Evolutionary conservation across 1,140 invertebrate species (phyloP).

Genomic region (Chionoecetes opilio): DNA sequence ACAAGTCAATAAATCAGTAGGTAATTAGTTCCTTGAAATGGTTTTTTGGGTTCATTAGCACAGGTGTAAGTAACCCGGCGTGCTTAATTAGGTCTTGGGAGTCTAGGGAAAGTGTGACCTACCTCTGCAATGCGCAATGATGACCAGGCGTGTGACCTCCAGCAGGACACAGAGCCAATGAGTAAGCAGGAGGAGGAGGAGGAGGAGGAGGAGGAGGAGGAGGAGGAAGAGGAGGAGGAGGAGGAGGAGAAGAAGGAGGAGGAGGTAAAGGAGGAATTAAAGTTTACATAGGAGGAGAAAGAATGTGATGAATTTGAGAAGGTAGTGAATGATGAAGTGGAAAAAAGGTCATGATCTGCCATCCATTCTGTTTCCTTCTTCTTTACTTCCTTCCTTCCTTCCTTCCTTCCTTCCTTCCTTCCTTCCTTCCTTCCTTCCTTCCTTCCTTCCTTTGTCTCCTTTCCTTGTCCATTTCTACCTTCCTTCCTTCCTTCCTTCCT

Average conservation of each 20-base stretch:
- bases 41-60: not conserved
- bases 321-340: no score
- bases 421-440: not conserved
- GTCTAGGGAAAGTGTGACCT: not conserved
- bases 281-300: no score
- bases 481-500: not conserved
- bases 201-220: not conserved
- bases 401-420: not conserved
- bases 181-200: not conserved
- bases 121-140: not conserved
- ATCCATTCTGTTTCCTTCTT: not conserved
- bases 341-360: no score
- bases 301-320: no score
- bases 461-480: not conserved
- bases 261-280: no score
- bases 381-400: not conserved
- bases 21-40: not conserved
- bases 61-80: not conserved
- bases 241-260: not conserved
- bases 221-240: conserved; percentile 2
- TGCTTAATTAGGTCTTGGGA: not conserved
- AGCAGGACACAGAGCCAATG: not conserved
- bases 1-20: not conserved
- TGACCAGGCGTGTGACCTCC: not conserved
- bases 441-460: not conserved